phyloP scores from a whole-genome alignment of 2,888 invertebrate genomes.

The Nomada goodeniana region DNA sequence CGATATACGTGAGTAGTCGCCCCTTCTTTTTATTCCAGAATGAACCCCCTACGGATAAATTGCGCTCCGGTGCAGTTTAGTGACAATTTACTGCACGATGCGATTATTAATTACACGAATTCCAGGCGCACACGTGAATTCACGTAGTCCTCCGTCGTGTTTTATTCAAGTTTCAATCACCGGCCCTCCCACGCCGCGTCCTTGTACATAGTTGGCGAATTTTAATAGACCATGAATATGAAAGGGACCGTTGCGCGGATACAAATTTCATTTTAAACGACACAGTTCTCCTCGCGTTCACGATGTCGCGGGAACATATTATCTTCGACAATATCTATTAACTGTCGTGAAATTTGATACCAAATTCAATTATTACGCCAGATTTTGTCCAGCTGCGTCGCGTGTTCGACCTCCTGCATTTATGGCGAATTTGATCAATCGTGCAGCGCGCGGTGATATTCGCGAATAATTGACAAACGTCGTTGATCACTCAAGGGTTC shows the following conservation, averaged over 20 bases:
- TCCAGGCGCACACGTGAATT: not conserved
- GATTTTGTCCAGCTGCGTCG: slow-evolving; percentile 29
- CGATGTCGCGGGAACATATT: slow-evolving; percentile 39
- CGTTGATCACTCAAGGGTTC: not conserved
- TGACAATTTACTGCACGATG: slow-evolving; percentile 1
- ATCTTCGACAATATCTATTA: slow-evolving; percentile 52
- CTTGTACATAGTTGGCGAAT: slow-evolving; percentile 28
- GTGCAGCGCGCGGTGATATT: slow-evolving; percentile 2
- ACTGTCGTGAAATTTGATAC: slow-evolving; percentile 39
- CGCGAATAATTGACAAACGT: slow-evolving; percentile 4
- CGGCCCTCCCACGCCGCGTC: slow-evolving; percentile 26
- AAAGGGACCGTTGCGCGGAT: slow-evolving; percentile 36
- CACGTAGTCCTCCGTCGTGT: slow-evolving; percentile 2
- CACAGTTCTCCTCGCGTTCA: slow-evolving; percentile 17
- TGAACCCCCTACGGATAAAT: not conserved
- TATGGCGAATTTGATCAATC: slow-evolving; percentile 22
- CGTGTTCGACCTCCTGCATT: not conserved
- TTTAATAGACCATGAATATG: slow-evolving; percentile 63
- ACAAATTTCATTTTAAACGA: slow-evolving; percentile 58
- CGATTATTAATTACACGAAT: slow-evolving; percentile 46
- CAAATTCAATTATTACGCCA: slow-evolving; percentile 50
- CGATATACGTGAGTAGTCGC: slow-evolving; percentile 79
- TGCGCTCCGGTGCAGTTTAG: not conserved
- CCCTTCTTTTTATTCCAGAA: not conserved
- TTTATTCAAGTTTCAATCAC: slow-evolving; percentile 59